Base-by-base conservation (phyloP, 2,797 vertebrate species). In the Percopsis omiscomaycus region DNA sequence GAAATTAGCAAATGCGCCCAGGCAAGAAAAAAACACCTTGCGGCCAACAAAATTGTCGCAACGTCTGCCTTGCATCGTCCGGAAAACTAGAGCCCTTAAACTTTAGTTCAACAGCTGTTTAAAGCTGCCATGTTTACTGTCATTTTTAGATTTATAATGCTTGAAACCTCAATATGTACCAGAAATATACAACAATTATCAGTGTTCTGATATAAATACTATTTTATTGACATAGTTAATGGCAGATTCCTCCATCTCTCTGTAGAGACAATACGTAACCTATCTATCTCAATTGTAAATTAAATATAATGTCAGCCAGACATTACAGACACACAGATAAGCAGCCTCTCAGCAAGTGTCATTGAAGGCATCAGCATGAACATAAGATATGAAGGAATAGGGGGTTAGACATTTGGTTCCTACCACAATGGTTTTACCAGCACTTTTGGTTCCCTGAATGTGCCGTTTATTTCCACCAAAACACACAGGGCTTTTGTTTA, bases 401-500 rank as follows among this genome's bases (percentile, higher is more conserved):
- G 11, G 46, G 49, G 79, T 46, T 72, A 68, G 49, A 32, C 64
- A 1, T 22, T 14, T 14, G 66, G 64, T 30, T 22, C 4, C n/a
- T 11, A 11, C 69, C 5, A 22, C 15, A 12, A 30, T 68, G 4
- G 53, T 29, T 29, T 44, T 73, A 54, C 64, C 37, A 66, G 68
- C 45, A 67, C 78, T 70, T 79, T 79, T 64, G 59, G 73, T 84
- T 83, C 77, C 27, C 57, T 66, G 59, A 29, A 55, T 32, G 64
- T 67, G 37, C 74, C 50, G 66, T 80, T 84, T 74, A 48, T 62
- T 65, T 59, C 37, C 69, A 80, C 62, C 49, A 12, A 73, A 82
- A 71, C 67, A 90, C 83, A 89, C 69, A 67, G 78, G 66, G 60
- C 83, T 86, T 87, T 89, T 91, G 87, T 90, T 86, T 86, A 80